phyloP scores from a whole-genome alignment of 2,113 vertebrate species.

The Etheostoma cragini region DNA sequence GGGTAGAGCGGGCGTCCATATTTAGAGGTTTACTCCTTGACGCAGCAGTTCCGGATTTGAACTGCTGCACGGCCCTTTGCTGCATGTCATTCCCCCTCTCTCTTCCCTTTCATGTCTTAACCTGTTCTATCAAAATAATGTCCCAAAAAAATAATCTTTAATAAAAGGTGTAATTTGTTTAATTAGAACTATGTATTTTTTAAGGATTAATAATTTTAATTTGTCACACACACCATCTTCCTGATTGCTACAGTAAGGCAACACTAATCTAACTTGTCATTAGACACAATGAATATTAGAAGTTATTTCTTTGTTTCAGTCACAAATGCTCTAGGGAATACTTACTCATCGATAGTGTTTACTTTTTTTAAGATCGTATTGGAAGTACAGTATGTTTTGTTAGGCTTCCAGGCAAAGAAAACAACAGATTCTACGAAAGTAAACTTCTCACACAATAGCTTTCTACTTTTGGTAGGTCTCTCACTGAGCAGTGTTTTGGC shows the following conservation, averaged over 20 bases:
- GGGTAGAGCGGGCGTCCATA: too few species aligned
- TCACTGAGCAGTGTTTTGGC: constrained; percentile 20
- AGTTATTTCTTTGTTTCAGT: not conserved
- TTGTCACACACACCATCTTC: constrained; percentile 8
- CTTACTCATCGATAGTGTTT: not conserved
- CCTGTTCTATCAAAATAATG: too few species aligned
- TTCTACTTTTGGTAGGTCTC: constrained; percentile 50
- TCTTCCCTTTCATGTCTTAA: too few species aligned
- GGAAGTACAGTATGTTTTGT: constrained; percentile 22
- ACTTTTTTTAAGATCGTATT: constrained; percentile 16
- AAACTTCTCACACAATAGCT: constrained; percentile 70
- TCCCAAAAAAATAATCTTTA: too few species aligned
- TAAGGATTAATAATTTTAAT: constrained; percentile 28
- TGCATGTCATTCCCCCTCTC: too few species aligned
- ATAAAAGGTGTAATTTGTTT: not conserved
- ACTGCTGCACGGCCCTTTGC: too few species aligned
- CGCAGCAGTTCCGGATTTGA: too few species aligned
- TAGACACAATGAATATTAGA: not conserved
- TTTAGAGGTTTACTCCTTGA: too few species aligned
- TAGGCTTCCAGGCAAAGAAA: constrained; percentile 47
- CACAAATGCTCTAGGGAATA: constrained; percentile 4
- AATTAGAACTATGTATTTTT: constrained; percentile 1
- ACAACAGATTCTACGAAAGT: constrained; percentile 63
- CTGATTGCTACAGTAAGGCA: not conserved
- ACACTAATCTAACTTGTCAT: not conserved